Base-by-base conservation (phyloP, 1,140 invertebrate species). In the Stenopsyche tienmushanensis region DNA sequence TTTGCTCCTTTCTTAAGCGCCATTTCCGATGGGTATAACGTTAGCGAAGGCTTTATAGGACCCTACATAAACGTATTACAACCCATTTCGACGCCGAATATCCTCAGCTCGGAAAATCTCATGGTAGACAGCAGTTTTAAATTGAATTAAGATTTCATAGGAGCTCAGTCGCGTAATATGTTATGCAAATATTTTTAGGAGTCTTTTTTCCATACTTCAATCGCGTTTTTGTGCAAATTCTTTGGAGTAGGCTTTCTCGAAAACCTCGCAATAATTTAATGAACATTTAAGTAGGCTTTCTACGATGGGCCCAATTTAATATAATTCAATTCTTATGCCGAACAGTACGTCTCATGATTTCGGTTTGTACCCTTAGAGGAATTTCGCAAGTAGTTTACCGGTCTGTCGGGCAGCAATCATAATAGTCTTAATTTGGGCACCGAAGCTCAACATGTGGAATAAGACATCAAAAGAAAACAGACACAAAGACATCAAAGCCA, bases 1-100 rank as follows among this genome's bases (percentile, higher is more conserved):
- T 57, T 57, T 42, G 53, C 53, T 57, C 57, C 57, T 60, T 60
- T 60, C 57, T 60, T 60, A 49, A 49, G 57, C 42, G 21, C 42
- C 21, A 7, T 25, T 29, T 18, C 25, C 57, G 34, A 9, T 47
- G 7, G 44, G 18, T 7, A 9, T 8, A 47, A 47, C 44, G 44
- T 20, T 15, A 47, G 44, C 44, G 10, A 47, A 47, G 44, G 44
- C 44, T 34, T 34, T 34, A 34, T 34, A 34, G 29, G 29, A 34
- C 17, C 44, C 44, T 20, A 47, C 18, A 18, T 47, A 47, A 13
- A 47, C 17, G 44, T 47, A 47, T 47, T 15, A 47, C 44, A 15
- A 5, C 7, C 44, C 44, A 47, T 47, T 47, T 8, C 44, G 8
- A 18, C 7, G 44, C 44, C 44, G 10, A 47, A 47, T 34, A 34